Base-by-base conservation (phyloP, 2,113 vertebrate species). In the Pseudolaguvia tuberculata region DNA sequence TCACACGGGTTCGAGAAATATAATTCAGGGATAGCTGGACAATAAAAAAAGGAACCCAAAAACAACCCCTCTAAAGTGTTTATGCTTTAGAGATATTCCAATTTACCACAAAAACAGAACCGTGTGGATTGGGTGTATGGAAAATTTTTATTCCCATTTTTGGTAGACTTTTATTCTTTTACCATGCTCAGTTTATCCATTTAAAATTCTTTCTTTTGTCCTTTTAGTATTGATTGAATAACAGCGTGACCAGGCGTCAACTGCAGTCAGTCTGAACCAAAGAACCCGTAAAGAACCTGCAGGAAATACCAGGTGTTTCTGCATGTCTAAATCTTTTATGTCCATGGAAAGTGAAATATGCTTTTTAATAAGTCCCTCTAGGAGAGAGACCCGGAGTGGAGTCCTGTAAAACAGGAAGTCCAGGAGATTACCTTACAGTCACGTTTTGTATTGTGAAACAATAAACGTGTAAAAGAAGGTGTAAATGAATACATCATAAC, bases 301-400 rank as follows among this genome's bases (percentile, higher is more conserved):
- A 83, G 72, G 66, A 80, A n/a, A 80, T 56, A 76, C 83, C 88
- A 91, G 88, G 87, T 90, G 90, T 83, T 81, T 78, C 48, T 80
- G 75, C 75, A 80, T 82, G 84, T 81, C 79, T 85, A 73, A 86
- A 87, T 86, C 77, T 87, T 87, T 85, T 68, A 85, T 80, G 78
- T 72, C 76, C 79, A 84, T 78, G 78, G 82, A 55, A 85, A 78
- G 82, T 89, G 85, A 87, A 87, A 88, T 87, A 83, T 87, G 83
- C 80, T 85, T 89, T 87, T 89, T 89, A 88, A 89, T 89, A 88
- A 88, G 87, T 87, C 87, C 88, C 88, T 83, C 72, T 73, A 89
- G 88, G 88, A 90, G 82, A 71, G 83, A 71, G 39, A 75, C 70
- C 21, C 73, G 75, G 84, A 79, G 83, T 70, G 70, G 77, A 80